These are phyloP conservation scores for Enteromius anoplus DNA, from an alignment of 2,797 vertebrate genomes.

Conservation along the genomic window DNA sequence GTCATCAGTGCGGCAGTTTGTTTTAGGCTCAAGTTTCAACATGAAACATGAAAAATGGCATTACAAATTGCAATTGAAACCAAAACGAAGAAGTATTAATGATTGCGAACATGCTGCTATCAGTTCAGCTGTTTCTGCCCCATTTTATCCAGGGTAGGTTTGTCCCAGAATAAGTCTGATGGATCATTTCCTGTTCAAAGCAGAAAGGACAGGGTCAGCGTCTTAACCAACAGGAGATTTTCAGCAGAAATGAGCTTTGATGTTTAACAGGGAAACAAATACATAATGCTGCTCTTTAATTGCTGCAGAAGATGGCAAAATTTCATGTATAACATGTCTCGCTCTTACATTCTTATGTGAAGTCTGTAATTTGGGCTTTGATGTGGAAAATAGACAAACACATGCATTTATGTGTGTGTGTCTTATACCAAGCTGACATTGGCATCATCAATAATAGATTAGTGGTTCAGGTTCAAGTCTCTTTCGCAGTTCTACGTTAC, in stretches of 20 bases:
- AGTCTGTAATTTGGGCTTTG: background rate
- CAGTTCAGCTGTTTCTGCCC: background rate
- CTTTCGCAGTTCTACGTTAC: conserved; percentile 14
- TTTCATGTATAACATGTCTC: background rate
- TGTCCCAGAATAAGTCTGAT: conserved; percentile 28
- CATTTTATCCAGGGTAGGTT: conserved; percentile 12
- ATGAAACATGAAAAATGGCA: background rate
- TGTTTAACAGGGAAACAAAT: conserved; percentile 23
- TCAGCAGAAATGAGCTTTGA: background rate
- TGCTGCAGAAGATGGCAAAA: background rate
- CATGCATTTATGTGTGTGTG: background rate
- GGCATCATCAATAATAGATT: conserved; percentile 51
- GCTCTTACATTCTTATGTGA: background rate
- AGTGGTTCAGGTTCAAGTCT: conserved; percentile 44
- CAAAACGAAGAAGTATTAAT: background rate
- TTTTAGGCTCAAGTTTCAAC: background rate
- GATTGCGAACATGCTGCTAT: background rate
- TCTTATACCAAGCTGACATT: conserved; percentile 33
- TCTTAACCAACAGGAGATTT: background rate
- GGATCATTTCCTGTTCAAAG: conserved; percentile 44
- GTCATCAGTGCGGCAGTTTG: background rate
- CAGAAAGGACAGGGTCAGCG: conserved; percentile 29
- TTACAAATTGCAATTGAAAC: background rate
- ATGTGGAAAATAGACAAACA: background rate
- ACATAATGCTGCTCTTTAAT: background rate